These are phyloP conservation scores for Onchidella celtica DNA, from an alignment of 2,888 invertebrate species.

Conservation along the genomic window DNA sequence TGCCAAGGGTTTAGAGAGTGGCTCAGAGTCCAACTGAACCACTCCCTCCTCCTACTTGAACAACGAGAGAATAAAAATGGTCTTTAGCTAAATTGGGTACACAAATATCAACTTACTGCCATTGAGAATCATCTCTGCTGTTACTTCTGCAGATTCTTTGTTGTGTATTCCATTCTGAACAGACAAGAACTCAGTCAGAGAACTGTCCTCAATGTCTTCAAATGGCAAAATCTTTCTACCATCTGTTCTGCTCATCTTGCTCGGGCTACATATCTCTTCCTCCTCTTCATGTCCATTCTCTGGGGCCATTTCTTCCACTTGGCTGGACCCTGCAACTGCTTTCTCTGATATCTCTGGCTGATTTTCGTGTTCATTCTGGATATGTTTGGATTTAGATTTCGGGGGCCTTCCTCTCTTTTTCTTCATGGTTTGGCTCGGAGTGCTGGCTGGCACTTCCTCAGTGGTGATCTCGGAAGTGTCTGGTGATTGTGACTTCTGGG, in stretches of 20 bases:
- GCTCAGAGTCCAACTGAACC: too few relatives aligned
- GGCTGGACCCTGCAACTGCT: conserved; percentile 26
- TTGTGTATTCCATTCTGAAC: conserved; percentile 29
- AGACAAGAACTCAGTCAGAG: conserved; percentile 33
- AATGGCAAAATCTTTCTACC: conserved; percentile 26
- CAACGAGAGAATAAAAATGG: background rate
- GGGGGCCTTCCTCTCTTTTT: conserved; percentile 27
- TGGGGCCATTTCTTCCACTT: background rate
- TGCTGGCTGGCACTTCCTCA: background rate
- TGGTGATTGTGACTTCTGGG: background rate
- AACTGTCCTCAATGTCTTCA: conserved; percentile 35
- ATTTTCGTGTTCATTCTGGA: background rate
- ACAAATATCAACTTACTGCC: conserved; percentile 22
- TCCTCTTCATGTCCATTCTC: background rate
- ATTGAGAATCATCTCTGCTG: conserved; percentile 41
- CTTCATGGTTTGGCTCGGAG: background rate
- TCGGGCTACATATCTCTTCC: background rate
- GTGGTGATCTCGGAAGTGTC: background rate
- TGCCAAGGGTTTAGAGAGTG: too few relatives aligned
- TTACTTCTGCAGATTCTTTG: conserved; percentile 25
- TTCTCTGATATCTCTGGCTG: background rate
- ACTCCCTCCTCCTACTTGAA: too few relatives aligned
- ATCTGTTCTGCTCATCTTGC: background rate
- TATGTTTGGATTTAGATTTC: background rate
- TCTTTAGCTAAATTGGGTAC: too few relatives aligned